phyloP scores from a whole-genome alignment of 1,140 invertebrate species.

The Ceratina japonica region DNA sequence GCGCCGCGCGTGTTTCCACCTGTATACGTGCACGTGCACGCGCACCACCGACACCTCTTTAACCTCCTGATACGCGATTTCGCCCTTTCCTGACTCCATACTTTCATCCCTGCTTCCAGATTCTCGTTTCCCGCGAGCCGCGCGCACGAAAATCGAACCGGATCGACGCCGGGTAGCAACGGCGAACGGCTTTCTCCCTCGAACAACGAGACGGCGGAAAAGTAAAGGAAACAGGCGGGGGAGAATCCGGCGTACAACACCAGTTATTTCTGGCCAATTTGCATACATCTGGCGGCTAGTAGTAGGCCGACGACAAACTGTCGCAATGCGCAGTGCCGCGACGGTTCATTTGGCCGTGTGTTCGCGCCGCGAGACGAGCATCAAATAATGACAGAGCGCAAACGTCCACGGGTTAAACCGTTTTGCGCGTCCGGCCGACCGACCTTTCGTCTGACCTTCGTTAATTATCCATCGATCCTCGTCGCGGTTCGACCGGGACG shows the following conservation, averaged over 20 bases:
- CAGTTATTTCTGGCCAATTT: conserved; percentile 60
- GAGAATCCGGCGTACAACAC: not conserved
- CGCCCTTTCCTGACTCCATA: not conserved
- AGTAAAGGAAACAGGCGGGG: no score
- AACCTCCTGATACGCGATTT: conserved; percentile 4
- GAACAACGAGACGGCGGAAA: not conserved
- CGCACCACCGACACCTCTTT: no score
- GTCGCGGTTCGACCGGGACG: not conserved
- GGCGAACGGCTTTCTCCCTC: not conserved
- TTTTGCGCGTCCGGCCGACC: conserved; percentile 26
- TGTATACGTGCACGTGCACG: no score
- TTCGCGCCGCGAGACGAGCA: conserved; percentile 53
- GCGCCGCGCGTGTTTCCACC: not conserved
- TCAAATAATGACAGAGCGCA: conserved; percentile 61
- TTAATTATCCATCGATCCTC: conserved; percentile 48
- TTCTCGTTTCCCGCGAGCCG: no score
- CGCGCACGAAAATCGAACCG: not conserved
- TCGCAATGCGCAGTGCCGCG: conserved; percentile 43
- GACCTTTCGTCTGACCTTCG: conserved; percentile 17
- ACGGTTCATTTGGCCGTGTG: conserved; percentile 32
- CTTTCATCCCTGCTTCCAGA: not conserved
- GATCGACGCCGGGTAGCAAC: no score
- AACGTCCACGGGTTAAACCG: conserved; percentile 44
- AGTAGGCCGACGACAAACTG: conserved; percentile 60
- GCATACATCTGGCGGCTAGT: conserved; percentile 43